Conservation (phyloP, 2,797 vertebrate species). For the Sciurus vulgaris region DNA sequence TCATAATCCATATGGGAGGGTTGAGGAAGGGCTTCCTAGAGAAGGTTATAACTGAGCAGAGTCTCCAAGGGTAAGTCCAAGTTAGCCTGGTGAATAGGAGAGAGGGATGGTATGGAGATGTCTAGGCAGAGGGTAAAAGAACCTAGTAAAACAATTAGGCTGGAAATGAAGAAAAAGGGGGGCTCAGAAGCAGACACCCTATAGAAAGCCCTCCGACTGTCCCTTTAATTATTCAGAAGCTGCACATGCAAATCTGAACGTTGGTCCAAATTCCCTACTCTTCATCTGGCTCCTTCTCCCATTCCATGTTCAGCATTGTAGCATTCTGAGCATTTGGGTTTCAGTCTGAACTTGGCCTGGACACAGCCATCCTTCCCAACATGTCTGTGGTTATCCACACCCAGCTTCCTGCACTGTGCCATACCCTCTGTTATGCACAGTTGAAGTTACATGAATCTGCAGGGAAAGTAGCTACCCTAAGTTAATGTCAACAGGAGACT, state of each 20-base stretch:
- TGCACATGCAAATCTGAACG: background rate
- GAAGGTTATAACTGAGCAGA: background rate
- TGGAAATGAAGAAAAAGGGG: background rate
- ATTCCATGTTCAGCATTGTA: background rate
- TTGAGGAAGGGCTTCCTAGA: background rate
- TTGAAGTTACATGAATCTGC: background rate
- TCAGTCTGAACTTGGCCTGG: background rate
- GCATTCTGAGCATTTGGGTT: constrained; percentile 33
- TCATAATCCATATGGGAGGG: background rate
- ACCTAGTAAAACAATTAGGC: background rate
- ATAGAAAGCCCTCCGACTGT: background rate
- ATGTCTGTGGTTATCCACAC: background rate
- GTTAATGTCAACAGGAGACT: background rate
- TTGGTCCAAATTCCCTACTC: background rate
- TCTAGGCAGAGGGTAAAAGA: background rate
- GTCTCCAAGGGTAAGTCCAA: background rate
- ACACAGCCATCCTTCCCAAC: background rate
- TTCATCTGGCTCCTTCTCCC: background rate
- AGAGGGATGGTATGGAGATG: background rate
- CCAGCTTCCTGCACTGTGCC: background rate
- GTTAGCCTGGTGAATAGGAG: background rate
- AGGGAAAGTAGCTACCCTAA: background rate
- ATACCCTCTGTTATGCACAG: background rate
- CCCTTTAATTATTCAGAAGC: background rate
- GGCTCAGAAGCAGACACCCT: background rate